Percentiles rank a stretch among this genome's conserved stretches.
These are phyloP conservation scores for Patella depressa DNA, from an alignment of 2,888 invertebrate species.

Conservation along the genomic window DNA sequence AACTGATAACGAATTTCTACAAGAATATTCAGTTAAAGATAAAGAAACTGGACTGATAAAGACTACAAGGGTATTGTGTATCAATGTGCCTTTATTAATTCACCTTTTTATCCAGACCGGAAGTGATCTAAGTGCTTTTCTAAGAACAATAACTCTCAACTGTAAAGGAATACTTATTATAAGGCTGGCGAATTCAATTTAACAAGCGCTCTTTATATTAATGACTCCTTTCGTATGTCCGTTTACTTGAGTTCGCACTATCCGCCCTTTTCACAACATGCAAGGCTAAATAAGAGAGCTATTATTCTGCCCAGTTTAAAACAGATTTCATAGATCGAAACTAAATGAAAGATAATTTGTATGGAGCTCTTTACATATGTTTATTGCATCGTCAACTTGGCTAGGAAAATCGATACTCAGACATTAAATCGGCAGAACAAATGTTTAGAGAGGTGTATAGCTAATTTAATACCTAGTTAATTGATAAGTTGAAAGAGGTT, in stretches of 20 bases:
- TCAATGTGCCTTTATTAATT: conserved; percentile 8
- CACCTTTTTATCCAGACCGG: background rate
- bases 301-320: background rate
- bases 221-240: conserved; percentile 7
- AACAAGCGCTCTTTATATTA: conserved; percentile 11
- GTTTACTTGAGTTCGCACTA: conserved; percentile 10
- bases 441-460: conserved; percentile 9
- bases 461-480: conserved; percentile 10
- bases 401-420: background rate
- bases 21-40: too few species aligned
- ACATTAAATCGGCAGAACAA: conserved; percentile 2
- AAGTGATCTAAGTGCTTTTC: conserved; percentile 13
- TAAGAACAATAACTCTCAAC: conserved; percentile 10
- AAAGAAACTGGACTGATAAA: too few species aligned
- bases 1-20: too few species aligned
- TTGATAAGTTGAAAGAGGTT: conserved; percentile 7
- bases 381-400: conserved; percentile 24
- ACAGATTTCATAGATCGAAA: conserved; percentile 13
- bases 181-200: conserved; percentile 2
- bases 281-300: background rate
- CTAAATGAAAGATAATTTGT: conserved; percentile 37
- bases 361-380: conserved; percentile 38
- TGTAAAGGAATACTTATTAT: conserved; percentile 12
- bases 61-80: conserved; percentile 4
- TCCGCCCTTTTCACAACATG: background rate